These are phyloP conservation scores for Coptotermes formosanus DNA, from an alignment of 1,140 invertebrate species.

Conservation along the genomic window DNA sequence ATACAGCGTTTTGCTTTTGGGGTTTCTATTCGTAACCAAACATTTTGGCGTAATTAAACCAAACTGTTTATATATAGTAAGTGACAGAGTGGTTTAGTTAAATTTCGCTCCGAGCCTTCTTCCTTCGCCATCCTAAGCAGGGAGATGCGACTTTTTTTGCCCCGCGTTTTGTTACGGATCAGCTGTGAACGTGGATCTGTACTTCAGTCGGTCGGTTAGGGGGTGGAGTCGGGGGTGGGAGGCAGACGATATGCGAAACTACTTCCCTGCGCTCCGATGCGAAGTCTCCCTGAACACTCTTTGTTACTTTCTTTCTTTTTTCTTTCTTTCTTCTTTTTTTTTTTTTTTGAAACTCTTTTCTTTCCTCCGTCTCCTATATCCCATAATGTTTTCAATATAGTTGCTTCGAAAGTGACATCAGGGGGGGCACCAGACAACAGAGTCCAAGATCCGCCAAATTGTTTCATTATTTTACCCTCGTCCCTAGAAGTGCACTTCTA, in stretches of 20 bases:
- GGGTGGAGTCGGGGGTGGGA: neutral
- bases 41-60: slow-evolving; percentile 26
- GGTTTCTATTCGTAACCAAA: slow-evolving; percentile 24
- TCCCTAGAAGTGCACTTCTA: too few species aligned
- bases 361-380: neutral
- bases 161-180: neutral
- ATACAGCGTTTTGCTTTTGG: slow-evolving; percentile 20
- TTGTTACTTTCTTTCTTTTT: neutral
- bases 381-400: neutral
- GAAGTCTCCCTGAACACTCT: neutral
- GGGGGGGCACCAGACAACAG: too few species aligned
- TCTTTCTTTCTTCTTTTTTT: neutral
- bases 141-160: neutral
- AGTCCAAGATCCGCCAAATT: too few species aligned
- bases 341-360: neutral
- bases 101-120: slow-evolving; percentile 1
- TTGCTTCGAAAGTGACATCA: neutral
- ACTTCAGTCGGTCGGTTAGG: neutral
- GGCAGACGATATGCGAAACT: neutral
- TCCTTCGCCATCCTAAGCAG: neutral
- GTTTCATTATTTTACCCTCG: too few species aligned
- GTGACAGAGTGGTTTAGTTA: slow-evolving; percentile 20
- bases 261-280: neutral
- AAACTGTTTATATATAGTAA: slow-evolving; percentile 23
- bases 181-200: slow-evolving; percentile 18